phyloP scores from a whole-genome alignment of 2,888 invertebrate species.

The Parochlus steinenii region DNA sequence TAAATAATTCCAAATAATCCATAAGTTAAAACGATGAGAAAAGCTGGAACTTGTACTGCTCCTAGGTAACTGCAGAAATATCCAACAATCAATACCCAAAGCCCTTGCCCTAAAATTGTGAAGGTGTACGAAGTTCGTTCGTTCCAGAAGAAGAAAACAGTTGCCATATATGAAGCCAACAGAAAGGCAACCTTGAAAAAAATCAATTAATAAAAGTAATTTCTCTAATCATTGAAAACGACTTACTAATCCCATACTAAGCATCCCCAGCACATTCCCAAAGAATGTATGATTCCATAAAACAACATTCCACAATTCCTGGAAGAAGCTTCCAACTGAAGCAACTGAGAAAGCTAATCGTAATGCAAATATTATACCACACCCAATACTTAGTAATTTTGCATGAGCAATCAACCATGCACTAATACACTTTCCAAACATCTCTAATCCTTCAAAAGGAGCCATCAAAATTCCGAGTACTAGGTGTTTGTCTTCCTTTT shows the following conservation, averaged over 20 bases:
- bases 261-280: background rate
- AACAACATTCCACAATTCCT: background rate
- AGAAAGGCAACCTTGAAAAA: conserved; percentile 47
- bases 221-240: background rate
- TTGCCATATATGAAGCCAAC: conserved; percentile 48
- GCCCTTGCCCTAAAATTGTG: conserved; percentile 46
- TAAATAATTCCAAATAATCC: conserved; percentile 46
- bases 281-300: conserved; percentile 2
- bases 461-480: conserved; percentile 39
- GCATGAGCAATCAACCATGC: conserved; percentile 49
- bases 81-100: conserved; percentile 63
- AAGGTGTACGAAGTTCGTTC: conserved; percentile 48
- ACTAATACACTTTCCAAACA: conserved; percentile 57
- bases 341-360: conserved; percentile 19
- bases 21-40: conserved; percentile 47
- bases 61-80: conserved; percentile 61
- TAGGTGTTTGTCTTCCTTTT: conserved; percentile 48
- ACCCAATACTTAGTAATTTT: conserved; percentile 36
- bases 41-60: conserved; percentile 56
- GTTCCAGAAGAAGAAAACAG: conserved; percentile 60
- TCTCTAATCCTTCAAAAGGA: conserved; percentile 62
- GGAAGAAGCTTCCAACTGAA: background rate
- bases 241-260: conserved; percentile 35
- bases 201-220: conserved; percentile 11
- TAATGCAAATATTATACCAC: conserved; percentile 16